Evolutionary conservation across 1,140 invertebrate species (phyloP), one percentile per base, ranked within the genome.

Genomic region (Nomia melanderi): DNA sequence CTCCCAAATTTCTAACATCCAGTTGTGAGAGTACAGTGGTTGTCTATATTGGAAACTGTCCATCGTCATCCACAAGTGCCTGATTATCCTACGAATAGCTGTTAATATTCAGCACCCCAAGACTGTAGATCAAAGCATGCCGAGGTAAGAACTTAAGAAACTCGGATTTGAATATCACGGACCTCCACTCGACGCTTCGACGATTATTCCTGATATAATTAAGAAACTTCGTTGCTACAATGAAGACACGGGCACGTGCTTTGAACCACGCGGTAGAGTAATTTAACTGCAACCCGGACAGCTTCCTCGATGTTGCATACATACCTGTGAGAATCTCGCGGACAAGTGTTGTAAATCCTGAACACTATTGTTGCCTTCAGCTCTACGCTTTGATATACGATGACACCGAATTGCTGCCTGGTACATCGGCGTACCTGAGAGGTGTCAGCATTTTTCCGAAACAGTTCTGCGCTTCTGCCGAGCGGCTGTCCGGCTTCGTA

Each of bases 291-390:
- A 14, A 11, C 2, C 12, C 25, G 23, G 53, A 56, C 53, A 27
- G 25, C 36, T 23, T 27, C 5, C 20, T 70, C 9, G 36, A 57
- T 44, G 27, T 44, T 27, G 25, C 11, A 17, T 23, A 27, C 1
- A 27, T 27, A 25, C n/a, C 20, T 8, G n/a, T n/a, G 47, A n/a
- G 23, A 27, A 27, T 27, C 53, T 14, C 53, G 23, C 23, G 53
- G 53, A 56, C 25, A 56, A 29, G 25, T 14, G 53, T 56, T 56
- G 53, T 56, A 56, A 56, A 56, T 56, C 53, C 53, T 56, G 12
- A 11, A 14, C 25, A 14, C 53, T 56, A 56, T 56, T 56, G 53
- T 56, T 56, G 53, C 25, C 25, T 14, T 27, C 23, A 27, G 53
- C 12, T 29, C 25, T 14, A 12, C 6, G 25, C 53, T 56, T 27